A percentile compares a stretch with the other conserved stretches of the same genome.
Evolutionary conservation across 35 echinoderm and acorn worm genomes (phyloP).

Genomic region (Heliocidaris erythrogramma): DNA sequence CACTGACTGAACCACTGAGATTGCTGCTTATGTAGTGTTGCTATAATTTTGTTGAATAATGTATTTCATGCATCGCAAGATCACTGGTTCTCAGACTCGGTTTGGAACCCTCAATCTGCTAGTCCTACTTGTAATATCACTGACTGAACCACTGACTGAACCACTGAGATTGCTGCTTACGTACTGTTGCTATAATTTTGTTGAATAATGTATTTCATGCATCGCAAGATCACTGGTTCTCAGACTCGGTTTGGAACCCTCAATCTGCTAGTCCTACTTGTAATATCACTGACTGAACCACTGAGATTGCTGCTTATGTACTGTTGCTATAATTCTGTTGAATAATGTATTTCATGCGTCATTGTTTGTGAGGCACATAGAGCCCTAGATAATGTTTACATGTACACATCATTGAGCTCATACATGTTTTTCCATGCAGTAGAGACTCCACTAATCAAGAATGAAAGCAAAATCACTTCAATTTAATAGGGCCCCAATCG

Average conservation of each 20-base stretch:
- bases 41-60: neutral
- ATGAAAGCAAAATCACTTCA: neutral
- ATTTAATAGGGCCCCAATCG: conserved; percentile 1
- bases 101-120: too few species aligned
- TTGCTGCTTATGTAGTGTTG: neutral
- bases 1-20: neutral
- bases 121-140: neutral
- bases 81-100: too few species aligned
- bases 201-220: neutral
- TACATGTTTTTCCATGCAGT: neutral
- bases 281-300: neutral
- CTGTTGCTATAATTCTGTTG: neutral
- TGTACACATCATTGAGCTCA: neutral
- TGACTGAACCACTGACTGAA: neutral
- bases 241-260: too few species aligned
- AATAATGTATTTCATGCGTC: neutral
- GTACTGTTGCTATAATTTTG: neutral
- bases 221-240: neutral
- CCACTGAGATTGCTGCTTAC: neutral
- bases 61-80: neutral
- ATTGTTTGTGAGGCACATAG: neutral
- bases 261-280: neutral
- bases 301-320: neutral
- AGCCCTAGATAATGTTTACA: neutral
- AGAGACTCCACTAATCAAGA: neutral